A percentile compares a stretch with the other conserved stretches of the same genome.
Conservation (phyloP, 2,113 vertebrate genomes). For the Osmerus eperlanus region DNA sequence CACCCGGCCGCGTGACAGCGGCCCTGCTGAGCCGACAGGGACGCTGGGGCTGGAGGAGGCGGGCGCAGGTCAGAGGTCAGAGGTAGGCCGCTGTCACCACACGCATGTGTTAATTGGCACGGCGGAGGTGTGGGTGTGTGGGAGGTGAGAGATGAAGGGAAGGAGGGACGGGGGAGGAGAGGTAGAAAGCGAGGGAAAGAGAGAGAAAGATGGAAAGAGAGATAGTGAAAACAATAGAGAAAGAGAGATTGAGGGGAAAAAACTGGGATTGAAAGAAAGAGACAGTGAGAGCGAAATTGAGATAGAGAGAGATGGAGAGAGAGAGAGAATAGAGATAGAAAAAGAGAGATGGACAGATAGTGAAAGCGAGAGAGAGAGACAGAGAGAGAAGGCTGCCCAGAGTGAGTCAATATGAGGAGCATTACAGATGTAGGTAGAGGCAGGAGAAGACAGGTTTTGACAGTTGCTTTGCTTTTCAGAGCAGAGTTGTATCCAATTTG, state of each 20-base stretch:
- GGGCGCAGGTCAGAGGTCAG: slow-evolving; percentile 58
- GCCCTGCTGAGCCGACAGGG: slow-evolving; percentile 3
- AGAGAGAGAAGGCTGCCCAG: too few species aligned
- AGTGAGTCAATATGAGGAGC: too few species aligned
- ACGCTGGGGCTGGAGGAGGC: slow-evolving; percentile 19
- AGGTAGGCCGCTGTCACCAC: slow-evolving; percentile 38
- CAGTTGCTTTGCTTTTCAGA: background rate
- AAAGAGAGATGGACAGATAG: too few species aligned
- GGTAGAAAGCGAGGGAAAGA: background rate
- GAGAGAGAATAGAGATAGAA: background rate
- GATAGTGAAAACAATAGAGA: slow-evolving; percentile 4
- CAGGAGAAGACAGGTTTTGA: background rate
- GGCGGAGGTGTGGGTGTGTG: slow-evolving; percentile 43
- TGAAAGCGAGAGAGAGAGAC: too few species aligned
- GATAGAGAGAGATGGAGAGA: slow-evolving; percentile 29
- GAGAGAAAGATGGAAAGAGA: background rate
- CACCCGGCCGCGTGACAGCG: slow-evolving; percentile 51
- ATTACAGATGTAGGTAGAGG: too few species aligned
- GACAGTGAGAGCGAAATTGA: slow-evolving; percentile 39
- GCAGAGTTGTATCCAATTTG: background rate
- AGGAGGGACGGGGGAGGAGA: background rate
- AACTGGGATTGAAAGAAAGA: slow-evolving; percentile 14
- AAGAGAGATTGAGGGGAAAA: slow-evolving; percentile 19
- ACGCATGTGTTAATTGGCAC: slow-evolving; percentile 65
- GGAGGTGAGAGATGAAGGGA: slow-evolving; percentile 47